phyloP scores from a whole-genome alignment of 53 echinoderm and acorn worm species.

The Stichopus horrens region DNA sequence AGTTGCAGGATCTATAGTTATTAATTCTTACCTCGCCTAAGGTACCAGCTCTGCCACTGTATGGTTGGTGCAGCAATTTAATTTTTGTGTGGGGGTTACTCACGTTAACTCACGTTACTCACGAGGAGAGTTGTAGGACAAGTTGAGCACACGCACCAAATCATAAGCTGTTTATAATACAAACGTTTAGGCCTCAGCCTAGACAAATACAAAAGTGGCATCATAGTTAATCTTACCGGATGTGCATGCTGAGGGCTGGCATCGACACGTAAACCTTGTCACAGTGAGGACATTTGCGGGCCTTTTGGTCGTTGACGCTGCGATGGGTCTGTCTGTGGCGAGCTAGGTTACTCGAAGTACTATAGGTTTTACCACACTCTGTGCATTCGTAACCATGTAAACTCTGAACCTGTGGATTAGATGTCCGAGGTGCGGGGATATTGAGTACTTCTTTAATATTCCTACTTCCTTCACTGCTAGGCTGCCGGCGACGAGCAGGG shows the following conservation, averaged over 20 bases:
- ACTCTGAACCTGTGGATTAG: neutral
- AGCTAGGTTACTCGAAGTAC: constrained; percentile 96
- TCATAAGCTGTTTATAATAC: neutral
- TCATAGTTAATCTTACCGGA: constrained; percentile 64
- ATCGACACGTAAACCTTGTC: constrained; percentile 99
- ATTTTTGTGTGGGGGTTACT: neutral
- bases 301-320: constrained; percentile 97
- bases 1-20: too few species aligned
- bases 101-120: too few species aligned
- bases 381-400: constrained; percentile 72
- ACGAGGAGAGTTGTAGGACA: too few species aligned
- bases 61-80: neutral
- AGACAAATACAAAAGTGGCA: neutral
- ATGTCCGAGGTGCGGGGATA: constrained; percentile 23
- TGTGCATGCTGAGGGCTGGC: constrained; percentile 99
- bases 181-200: neutral
- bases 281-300: constrained; percentile 93
- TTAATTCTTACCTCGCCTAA: too few species aligned
- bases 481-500: neutral
- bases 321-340: constrained; percentile 96
- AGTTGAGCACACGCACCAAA: neutral
- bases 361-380: constrained; percentile 97
- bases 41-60: neutral
- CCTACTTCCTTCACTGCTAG: neutral
- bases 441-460: constrained; percentile 32